Conservation (phyloP, 2,888 invertebrate genomes). For the Panopea generosa region DNA sequence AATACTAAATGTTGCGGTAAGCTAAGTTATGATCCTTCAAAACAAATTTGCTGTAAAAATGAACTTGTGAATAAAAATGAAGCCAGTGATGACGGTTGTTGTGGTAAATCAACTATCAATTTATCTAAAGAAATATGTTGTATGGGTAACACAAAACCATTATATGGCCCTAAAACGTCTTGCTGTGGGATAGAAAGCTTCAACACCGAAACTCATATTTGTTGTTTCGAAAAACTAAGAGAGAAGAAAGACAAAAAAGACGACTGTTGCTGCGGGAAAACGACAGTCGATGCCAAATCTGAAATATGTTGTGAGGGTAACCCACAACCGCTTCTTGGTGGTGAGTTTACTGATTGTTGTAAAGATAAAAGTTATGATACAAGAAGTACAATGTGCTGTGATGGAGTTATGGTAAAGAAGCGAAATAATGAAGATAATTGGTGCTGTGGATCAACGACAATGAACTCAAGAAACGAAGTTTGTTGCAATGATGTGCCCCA, state of each 20-base stretch:
- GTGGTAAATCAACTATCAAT: slow-evolving; percentile 50
- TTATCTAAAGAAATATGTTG: slow-evolving; percentile 44
- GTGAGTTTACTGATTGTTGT: slow-evolving; percentile 46
- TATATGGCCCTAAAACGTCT: slow-evolving; percentile 37
- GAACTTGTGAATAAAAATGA: slow-evolving; percentile 32
- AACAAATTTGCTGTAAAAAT: slow-evolving; percentile 39
- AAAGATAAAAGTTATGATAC: slow-evolving; percentile 44
- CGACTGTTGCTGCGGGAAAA: slow-evolving; percentile 54
- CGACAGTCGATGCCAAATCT: slow-evolving; percentile 44
- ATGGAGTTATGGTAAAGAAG: slow-evolving; percentile 30
- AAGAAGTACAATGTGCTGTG: slow-evolving; percentile 40
- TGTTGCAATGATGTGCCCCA: slow-evolving; percentile 38
- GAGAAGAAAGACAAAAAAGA: slow-evolving; percentile 47
- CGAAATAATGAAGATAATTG: slow-evolving; percentile 27
- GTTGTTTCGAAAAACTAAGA: slow-evolving; percentile 44
- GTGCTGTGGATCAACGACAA: slow-evolving; percentile 42
- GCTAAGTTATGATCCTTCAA: slow-evolving; percentile 35
- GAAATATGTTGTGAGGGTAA: slow-evolving; percentile 52
- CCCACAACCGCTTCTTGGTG: slow-evolving; percentile 37
- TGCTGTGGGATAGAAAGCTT: slow-evolving; percentile 52
- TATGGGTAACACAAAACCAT: slow-evolving; percentile 25
- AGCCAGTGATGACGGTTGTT: slow-evolving; percentile 39
- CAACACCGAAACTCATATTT: slow-evolving; percentile 30
- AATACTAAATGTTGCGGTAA: slow-evolving; percentile 51
- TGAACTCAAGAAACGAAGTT: slow-evolving; percentile 33